Conservation (phyloP, 2,113 vertebrate genomes). For the Atrichornis clamosus region DNA sequence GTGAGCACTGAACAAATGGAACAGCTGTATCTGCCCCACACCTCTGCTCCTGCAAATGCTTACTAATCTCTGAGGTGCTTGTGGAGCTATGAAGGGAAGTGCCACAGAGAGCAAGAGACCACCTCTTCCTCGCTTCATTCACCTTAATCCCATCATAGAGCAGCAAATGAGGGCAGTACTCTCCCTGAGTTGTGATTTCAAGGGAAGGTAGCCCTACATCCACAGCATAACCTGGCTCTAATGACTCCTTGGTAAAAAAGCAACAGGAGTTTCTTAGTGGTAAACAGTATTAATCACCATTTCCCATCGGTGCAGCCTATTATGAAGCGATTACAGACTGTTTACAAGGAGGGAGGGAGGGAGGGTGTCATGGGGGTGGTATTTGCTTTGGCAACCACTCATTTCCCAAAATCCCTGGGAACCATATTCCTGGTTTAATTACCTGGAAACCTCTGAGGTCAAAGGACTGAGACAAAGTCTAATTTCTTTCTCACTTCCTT, state of each 20-base stretch:
- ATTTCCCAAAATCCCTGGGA: slow-evolving; percentile 62
- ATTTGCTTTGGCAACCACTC: slow-evolving; percentile 49
- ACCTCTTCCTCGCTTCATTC: background rate
- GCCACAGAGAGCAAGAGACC: background rate
- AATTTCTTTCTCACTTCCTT: slow-evolving; percentile 27
- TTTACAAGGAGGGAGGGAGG: slow-evolving; percentile 26
- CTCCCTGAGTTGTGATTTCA: background rate
- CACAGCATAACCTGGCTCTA: background rate
- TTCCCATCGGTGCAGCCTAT: slow-evolving; percentile 19
- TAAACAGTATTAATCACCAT: slow-evolving; percentile 38
- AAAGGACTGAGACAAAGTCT: background rate
- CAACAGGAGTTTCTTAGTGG: background rate
- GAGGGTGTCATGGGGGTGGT: background rate
- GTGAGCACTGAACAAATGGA: background rate
- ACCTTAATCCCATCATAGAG: background rate
- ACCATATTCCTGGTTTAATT: slow-evolving; percentile 50
- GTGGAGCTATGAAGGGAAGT: background rate
- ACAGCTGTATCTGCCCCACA: background rate
- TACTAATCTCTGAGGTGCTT: background rate
- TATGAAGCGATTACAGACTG: slow-evolving; percentile 53
- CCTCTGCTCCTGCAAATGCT: background rate
- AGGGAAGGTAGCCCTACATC: background rate
- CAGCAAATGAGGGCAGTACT: background rate
- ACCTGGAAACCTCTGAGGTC: slow-evolving; percentile 44
- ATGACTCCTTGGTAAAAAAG: slow-evolving; percentile 4